phyloP scores from a whole-genome alignment of 2,113 vertebrate genomes.

The Cyphomyrus plagiostoma region DNA sequence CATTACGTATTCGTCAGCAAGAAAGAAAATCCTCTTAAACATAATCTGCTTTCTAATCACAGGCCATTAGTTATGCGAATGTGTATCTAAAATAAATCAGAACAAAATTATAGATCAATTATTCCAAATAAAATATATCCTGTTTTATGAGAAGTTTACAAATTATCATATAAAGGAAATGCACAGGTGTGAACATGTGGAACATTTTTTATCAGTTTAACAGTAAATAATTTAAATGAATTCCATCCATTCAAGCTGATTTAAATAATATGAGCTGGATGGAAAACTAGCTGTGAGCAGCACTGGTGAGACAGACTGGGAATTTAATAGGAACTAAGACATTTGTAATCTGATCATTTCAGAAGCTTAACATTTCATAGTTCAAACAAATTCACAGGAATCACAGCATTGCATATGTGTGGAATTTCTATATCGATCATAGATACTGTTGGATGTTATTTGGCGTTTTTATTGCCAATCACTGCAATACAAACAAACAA shows the following conservation, averaged over 20 bases:
- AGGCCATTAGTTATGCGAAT: background rate
- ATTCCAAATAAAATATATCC: background rate
- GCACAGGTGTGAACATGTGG: background rate
- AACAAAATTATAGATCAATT: background rate
- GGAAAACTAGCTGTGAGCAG: background rate
- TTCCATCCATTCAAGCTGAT: background rate
- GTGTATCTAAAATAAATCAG: background rate
- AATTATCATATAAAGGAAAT: background rate
- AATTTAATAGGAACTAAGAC: background rate
- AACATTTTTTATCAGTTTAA: background rate
- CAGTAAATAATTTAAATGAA: background rate
- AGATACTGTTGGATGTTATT: background rate
- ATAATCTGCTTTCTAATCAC: constrained; percentile 13
- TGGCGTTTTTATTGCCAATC: background rate
- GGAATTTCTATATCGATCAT: background rate
- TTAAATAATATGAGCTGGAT: background rate
- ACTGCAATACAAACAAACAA: background rate
- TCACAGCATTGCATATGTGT: background rate
- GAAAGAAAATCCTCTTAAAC: constrained; percentile 3
- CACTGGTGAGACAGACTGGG: background rate
- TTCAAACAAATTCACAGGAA: background rate
- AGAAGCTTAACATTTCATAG: background rate
- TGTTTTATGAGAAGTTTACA: background rate
- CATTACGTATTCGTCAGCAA: constrained; percentile 1
- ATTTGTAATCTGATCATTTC: background rate